A percentile compares a stretch with the other conserved stretches of the same genome.
These are phyloP conservation scores for Sebastolobus alascanus DNA, from an alignment of 2,797 vertebrate species.

Conservation along the genomic window DNA sequence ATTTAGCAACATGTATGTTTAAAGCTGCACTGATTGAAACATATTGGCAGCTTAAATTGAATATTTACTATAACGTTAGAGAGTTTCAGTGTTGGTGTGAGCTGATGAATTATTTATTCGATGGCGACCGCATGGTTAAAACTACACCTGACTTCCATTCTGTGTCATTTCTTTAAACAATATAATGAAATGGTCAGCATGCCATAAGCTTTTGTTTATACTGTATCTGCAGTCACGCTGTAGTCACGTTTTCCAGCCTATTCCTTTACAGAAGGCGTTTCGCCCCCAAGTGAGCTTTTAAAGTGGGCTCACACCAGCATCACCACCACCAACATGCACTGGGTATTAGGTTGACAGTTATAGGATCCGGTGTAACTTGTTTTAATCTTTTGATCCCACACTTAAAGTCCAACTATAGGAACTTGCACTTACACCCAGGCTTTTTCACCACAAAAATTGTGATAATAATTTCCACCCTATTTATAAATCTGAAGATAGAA, in stretches of 20 bases:
- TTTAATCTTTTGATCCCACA: slow-evolving; percentile 14
- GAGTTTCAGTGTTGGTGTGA: slow-evolving; percentile 21
- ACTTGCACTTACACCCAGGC: neutral
- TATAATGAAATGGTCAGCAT: slow-evolving; percentile 18
- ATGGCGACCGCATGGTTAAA: slow-evolving; percentile 47
- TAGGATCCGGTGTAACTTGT: slow-evolving; percentile 25
- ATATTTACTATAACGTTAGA: slow-evolving; percentile 31
- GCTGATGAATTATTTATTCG: slow-evolving; percentile 57
- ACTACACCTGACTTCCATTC: slow-evolving; percentile 62
- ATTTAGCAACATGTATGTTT: slow-evolving; percentile 33
- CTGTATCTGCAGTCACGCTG: slow-evolving; percentile 30
- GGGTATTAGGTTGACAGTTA: neutral
- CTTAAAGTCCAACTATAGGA: slow-evolving; percentile 1
- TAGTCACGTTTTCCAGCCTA: slow-evolving; percentile 28
- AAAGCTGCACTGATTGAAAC: slow-evolving; percentile 34
- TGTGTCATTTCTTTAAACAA: slow-evolving; percentile 26
- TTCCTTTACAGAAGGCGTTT: slow-evolving; percentile 1
- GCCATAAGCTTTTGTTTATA: slow-evolving; percentile 21
- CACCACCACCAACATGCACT: neutral
- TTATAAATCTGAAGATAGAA: neutral
- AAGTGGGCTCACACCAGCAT: neutral
- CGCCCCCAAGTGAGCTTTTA: neutral
- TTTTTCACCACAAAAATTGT: neutral
- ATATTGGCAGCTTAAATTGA: slow-evolving; percentile 30
- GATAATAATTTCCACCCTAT: neutral